Conservation (phyloP, 2,888 invertebrate species). For the Endomychus coccineus region DNA sequence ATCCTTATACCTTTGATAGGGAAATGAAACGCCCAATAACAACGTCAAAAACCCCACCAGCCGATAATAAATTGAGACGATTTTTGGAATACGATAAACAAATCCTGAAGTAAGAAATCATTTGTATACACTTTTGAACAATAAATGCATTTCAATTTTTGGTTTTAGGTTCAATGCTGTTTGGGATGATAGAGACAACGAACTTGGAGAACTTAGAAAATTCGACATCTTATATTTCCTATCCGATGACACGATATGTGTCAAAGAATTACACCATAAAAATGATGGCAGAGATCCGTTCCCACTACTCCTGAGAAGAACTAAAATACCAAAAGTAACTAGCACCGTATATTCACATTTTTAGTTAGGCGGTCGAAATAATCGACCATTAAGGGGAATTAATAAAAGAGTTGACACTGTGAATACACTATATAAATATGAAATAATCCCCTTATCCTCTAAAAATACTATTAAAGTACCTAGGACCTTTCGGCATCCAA, state of each 20-base stretch:
- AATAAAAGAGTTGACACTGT: no score
- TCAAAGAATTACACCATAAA: conserved; percentile 64
- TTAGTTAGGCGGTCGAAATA: no score
- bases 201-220: conserved; percentile 51
- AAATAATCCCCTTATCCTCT: no score
- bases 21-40: conserved; percentile 39
- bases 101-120: conserved; percentile 59
- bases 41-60: conserved; percentile 35
- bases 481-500: no score
- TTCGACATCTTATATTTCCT: conserved; percentile 73
- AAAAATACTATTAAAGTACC: no score
- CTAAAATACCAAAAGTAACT: conserved; percentile 60
- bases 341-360: no score
- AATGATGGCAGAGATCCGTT: conserved; percentile 73
- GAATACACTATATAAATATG: no score
- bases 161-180: conserved; percentile 57
- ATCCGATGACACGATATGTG: conserved; percentile 71
- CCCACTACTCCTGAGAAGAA: conserved; percentile 64
- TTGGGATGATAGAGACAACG: conserved; percentile 58
- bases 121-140: no score
- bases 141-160: no score
- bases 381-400: no score
- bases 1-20: conserved; percentile 56
- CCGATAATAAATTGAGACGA: conserved; percentile 55
- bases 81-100: conserved; percentile 74